phyloP scores from a whole-genome alignment of 2,888 invertebrate species.

The Galerucella calmariensis region DNA sequence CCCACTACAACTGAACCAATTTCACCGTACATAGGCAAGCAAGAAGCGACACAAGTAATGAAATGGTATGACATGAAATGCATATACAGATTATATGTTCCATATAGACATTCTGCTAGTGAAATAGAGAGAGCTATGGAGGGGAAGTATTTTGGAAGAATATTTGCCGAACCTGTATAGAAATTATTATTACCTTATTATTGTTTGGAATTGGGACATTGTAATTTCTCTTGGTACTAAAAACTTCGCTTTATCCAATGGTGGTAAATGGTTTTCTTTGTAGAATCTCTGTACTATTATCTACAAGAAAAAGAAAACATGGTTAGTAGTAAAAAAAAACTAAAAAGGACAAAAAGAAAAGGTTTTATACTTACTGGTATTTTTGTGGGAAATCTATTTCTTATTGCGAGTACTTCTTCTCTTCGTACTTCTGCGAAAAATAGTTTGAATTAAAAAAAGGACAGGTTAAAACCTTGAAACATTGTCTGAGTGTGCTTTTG shows the following conservation, averaged over 20 bases:
- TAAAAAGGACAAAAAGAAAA: background rate
- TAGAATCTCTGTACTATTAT: constrained; percentile 85
- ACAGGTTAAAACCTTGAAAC: too few species aligned
- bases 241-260: constrained; percentile 86
- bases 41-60: too few species aligned
- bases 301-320: constrained; percentile 65
- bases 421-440: constrained; percentile 71
- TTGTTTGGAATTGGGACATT: constrained; percentile 87
- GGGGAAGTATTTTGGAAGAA: too few species aligned
- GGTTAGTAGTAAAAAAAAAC: background rate
- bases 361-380: constrained; percentile 74
- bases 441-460: too few species aligned
- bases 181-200: constrained; percentile 76
- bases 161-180: too few species aligned
- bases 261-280: constrained; percentile 81
- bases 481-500: too few species aligned
- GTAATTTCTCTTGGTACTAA: constrained; percentile 90
- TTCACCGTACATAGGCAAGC: too few species aligned
- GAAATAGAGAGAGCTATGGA: too few species aligned
- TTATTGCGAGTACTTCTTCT: constrained; percentile 83
- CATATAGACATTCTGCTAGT: too few species aligned
- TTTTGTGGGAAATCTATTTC: constrained; percentile 82
- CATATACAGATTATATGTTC: too few species aligned
- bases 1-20: too few species aligned
- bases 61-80: too few species aligned